These are phyloP conservation scores for Pandemis corylana DNA, from an alignment of 2,888 invertebrate species.

Conservation along the genomic window DNA sequence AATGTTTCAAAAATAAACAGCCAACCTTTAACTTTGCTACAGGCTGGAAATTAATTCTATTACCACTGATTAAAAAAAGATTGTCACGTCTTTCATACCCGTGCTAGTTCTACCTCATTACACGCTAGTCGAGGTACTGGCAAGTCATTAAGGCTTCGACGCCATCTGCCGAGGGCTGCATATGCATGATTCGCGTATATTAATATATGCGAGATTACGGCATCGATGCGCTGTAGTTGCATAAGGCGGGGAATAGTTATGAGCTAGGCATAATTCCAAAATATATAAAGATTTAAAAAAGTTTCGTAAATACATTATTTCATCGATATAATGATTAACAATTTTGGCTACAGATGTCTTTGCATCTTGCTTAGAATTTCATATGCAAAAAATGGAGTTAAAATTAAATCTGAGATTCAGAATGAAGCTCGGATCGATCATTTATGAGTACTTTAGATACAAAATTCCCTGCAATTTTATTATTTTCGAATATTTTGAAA, in stretches of 20 bases:
- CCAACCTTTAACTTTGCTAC: slow-evolving; percentile 1
- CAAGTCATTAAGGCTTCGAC: slow-evolving; percentile 64
- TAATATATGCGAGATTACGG: slow-evolving; percentile 64
- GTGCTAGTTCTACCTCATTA: slow-evolving; percentile 27
- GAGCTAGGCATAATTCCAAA: slow-evolving; percentile 8
- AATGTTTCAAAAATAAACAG: not conserved
- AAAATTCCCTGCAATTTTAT: too few species aligned
- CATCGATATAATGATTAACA: too few species aligned
- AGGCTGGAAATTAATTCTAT: not conserved
- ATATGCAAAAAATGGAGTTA: too few species aligned
- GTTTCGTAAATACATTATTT: too few species aligned
- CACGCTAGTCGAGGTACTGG: slow-evolving; percentile 49
- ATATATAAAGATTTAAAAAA: slow-evolving; percentile 15
- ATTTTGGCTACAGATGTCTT: too few species aligned
- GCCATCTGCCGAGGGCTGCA: slow-evolving; percentile 59
- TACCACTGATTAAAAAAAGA: not conserved
- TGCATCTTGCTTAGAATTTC: too few species aligned
- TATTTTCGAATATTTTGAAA: too few species aligned
- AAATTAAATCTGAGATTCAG: too few species aligned
- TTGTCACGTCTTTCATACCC: too few species aligned
- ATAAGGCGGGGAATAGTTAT: slow-evolving; percentile 29
- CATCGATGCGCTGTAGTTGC: slow-evolving; percentile 47
- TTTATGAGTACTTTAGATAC: too few species aligned
- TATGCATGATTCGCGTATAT: slow-evolving; percentile 73
- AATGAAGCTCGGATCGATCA: too few species aligned